phyloP scores from a whole-genome alignment of 2,888 invertebrate genomes.

The Pristionchus entomophagus region DNA sequence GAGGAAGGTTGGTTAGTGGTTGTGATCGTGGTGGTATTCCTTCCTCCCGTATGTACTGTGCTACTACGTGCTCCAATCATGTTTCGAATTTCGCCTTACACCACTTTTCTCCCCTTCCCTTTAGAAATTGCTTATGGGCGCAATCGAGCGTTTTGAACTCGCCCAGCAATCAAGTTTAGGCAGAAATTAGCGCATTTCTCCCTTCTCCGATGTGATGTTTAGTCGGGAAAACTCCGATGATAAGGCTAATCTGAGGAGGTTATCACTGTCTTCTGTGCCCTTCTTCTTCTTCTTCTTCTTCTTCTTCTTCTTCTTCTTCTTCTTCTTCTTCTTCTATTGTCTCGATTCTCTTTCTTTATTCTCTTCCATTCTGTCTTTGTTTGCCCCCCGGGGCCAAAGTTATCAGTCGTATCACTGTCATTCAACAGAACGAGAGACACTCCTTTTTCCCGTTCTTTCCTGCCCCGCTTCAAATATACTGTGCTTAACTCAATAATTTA shows the following conservation, averaged over 20 bases:
- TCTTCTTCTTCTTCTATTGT: conserved; percentile 10
- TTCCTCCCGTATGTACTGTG: background rate
- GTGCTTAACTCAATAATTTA: background rate
- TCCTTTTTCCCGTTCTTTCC: conserved; percentile 12
- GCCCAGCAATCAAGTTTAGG: background rate
- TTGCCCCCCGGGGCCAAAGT: conserved; percentile 14
- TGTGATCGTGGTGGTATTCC: background rate
- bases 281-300: background rate
- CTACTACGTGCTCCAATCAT: background rate
- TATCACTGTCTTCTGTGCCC: background rate
- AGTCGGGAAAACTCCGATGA: background rate
- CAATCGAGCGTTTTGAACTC: background rate
- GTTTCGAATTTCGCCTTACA: conserved; percentile 1
- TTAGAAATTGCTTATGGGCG: conserved; percentile 25
- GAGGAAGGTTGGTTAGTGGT: conserved; percentile 37
- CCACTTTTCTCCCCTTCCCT: background rate
- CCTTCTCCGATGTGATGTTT: background rate
- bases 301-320: background rate
- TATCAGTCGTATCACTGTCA: conserved; percentile 1
- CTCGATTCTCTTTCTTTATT: background rate
- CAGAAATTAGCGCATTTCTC: background rate
- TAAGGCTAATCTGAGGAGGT: background rate
- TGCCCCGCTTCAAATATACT: background rate
- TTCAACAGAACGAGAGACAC: background rate
- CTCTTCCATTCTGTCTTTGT: conserved; percentile 11